Evolutionary conservation across 2,113 vertebrate species (phyloP), one percentile per base, ranked within the genome.

Genomic region (Dermatemys mawii): DNA sequence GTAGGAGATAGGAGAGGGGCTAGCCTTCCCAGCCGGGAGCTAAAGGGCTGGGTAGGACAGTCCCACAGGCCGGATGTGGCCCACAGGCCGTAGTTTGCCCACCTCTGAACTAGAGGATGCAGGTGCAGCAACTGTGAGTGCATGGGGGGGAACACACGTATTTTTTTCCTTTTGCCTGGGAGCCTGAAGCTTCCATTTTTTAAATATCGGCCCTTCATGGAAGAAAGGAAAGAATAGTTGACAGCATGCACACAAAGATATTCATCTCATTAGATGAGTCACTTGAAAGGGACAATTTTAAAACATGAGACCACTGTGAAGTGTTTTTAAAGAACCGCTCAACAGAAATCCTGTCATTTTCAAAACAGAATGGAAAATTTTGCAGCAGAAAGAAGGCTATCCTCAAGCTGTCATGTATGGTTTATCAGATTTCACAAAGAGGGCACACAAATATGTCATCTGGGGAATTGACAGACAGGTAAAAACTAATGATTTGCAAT

Each of bases 401-500:
- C 35, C 27, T 83, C 51, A 55, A 60, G 32, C 46, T 93, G 41
- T 32, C 48, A 32, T 22, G 26, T 4, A 9, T 0, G 2, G 46
- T 24, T 75, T 38, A 38, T 3, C 81, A 26, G 86, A 63, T 70
- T 87, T 83, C 83, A 46, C 55, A 73, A 82, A 88, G 49, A 83
- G 89, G 44, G 38, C 1, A 70, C 41, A 89, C 49, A 87, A 87
- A 86, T 83, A 29, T 13, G 67, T 78, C 90, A 90, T 73, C 2
- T 50, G 60, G 35, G 83, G 81, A 44, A 88, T 81, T 84, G 86
- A 95, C 5, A 4, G 83, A 89, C 48, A 0, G 0, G 55, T n/a
- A 2, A 26, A 96, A 86, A 88, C 90, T 51, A 92, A 90, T 54
- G 76, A 93, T 79, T 91, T 94, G 88, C 67, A 89, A 95, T 93